phyloP scores from a whole-genome alignment of 2,797 vertebrate species.

The Pipistrellus kuhlii region DNA sequence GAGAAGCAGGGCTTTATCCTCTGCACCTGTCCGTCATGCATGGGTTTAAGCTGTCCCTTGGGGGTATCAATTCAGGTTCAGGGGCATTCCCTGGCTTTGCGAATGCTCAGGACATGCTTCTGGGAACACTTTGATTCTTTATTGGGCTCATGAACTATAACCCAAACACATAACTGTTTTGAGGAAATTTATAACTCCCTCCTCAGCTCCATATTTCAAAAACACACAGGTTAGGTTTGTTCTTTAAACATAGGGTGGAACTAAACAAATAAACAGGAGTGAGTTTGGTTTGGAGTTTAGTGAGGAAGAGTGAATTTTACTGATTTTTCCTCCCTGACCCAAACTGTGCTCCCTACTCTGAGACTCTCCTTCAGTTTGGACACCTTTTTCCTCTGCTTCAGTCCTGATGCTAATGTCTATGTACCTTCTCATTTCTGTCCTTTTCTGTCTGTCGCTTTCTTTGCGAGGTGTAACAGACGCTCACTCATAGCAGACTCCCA shows the following conservation, averaged over 20 bases:
- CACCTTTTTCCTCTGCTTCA: too few species aligned
- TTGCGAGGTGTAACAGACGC: background rate
- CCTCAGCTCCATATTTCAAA: conserved; percentile 21
- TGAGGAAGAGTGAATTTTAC: conserved; percentile 28
- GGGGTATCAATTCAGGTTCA: background rate
- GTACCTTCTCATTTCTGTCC: background rate
- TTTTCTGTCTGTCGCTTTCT: background rate
- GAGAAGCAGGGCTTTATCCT: background rate
- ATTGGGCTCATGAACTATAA: background rate
- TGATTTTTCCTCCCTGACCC: background rate
- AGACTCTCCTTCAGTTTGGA: background rate
- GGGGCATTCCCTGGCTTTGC: background rate
- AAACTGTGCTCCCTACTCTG: background rate
- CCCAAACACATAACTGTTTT: conserved; percentile 20
- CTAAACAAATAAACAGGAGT: background rate
- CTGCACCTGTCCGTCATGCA: background rate
- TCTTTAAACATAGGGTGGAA: background rate
- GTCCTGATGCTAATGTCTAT: background rate
- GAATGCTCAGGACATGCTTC: background rate
- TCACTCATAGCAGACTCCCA: background rate
- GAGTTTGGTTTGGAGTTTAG: background rate
- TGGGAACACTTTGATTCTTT: conserved; percentile 25
- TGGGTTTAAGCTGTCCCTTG: background rate
- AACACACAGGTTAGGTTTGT: background rate
- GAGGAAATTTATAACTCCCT: conserved; percentile 17